Evolutionary conservation across 2,888 invertebrate genomes (phyloP).

Genomic region (Meiosimyza platycephala): DNA sequence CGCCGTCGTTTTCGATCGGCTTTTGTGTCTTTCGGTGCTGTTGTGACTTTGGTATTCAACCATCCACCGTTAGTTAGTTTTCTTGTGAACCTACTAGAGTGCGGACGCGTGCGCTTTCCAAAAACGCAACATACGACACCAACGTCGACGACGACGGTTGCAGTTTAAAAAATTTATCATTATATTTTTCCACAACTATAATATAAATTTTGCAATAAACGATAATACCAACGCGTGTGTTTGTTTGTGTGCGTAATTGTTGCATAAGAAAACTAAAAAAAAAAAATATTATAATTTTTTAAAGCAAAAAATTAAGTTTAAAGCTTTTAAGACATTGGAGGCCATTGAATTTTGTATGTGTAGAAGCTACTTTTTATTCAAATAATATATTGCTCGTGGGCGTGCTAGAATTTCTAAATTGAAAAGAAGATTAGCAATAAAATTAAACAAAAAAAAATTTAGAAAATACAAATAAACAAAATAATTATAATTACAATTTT

Average conservation of each 20-base stretch:
- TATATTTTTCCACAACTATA: too few species aligned
- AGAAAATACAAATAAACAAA: background rate
- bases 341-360: too few species aligned
- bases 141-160: too few species aligned
- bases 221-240: constrained; percentile 1
- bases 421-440: background rate
- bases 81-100: constrained; percentile 48
- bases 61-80: constrained; percentile 50
- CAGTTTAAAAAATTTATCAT: too few species aligned
- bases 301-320: background rate
- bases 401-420: background rate
- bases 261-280: background rate
- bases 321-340: background rate
- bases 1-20: constrained; percentile 28
- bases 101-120: constrained; percentile 40
- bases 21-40: constrained; percentile 40
- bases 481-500: background rate
- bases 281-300: background rate
- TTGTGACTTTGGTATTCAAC: too few species aligned
- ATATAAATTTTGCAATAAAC: too few species aligned
- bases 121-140: too few species aligned
- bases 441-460: background rate
- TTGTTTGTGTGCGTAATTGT: constrained; percentile 22
- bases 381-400: constrained; percentile 17
- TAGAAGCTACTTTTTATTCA: too few species aligned